Conservation (phyloP, 2,797 vertebrate genomes). For the Menidia menidia region DNA sequence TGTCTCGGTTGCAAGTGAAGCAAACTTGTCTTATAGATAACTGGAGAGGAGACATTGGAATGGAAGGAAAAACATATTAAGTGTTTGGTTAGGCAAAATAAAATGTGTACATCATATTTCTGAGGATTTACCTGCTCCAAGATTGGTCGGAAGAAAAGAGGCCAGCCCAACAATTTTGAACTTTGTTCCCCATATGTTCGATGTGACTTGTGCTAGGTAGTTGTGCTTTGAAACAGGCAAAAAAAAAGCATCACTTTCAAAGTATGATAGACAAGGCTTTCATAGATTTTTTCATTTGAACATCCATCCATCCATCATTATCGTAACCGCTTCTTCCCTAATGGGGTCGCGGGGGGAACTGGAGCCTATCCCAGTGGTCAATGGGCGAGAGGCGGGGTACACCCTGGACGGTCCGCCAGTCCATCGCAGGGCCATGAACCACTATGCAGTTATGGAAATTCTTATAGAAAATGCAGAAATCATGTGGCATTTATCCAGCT, state of each 20-base stretch:
- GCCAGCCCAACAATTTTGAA: slow-evolving; percentile 99
- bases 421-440: not conserved
- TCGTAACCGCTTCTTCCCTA: too few relatives aligned
- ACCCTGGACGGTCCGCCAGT: too few relatives aligned
- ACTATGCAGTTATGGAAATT: not conserved
- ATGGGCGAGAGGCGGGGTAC: too few relatives aligned
- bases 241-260: not conserved
- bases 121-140: slow-evolving; percentile 92
- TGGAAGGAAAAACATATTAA: not conserved
- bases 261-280: not conserved
- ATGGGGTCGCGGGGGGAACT: too few relatives aligned
- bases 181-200: slow-evolving; percentile 99
- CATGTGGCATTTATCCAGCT: not conserved
- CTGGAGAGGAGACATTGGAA: slow-evolving; percentile 71
- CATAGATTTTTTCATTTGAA: too few relatives aligned
- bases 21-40: slow-evolving; percentile 99
- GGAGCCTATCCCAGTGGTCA: too few relatives aligned
- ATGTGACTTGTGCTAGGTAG: slow-evolving; percentile 99
- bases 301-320: too few relatives aligned
- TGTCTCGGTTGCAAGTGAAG: slow-evolving; percentile 97
- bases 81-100: not conserved
- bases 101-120: not conserved
- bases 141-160: slow-evolving; percentile 95
- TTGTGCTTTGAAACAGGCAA: slow-evolving; percentile 88
- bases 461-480: not conserved